Conservation (phyloP, 2,888 invertebrate species). For the Drosophila ustulata region DNA sequence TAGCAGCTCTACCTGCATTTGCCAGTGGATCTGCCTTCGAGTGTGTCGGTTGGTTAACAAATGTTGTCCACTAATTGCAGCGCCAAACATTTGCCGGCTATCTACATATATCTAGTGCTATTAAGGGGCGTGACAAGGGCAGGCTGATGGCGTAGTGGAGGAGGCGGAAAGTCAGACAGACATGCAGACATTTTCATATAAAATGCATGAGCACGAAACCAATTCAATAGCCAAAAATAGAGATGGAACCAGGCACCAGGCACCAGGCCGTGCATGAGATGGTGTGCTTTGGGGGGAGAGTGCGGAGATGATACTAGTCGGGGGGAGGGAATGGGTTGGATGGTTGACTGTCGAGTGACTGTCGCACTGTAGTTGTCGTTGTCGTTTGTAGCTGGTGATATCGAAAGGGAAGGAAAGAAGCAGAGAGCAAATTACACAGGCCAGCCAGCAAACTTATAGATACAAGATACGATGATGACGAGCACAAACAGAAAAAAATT, state of each 20-base stretch:
- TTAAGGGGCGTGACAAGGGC: conserved; percentile 15
- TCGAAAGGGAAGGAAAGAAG: conserved; percentile 13
- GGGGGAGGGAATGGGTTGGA: neutral
- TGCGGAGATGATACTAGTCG: too few species aligned
- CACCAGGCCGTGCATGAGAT: neutral
- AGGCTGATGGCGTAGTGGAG: neutral
- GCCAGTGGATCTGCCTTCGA: conserved; percentile 34
- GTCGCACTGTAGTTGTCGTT: conserved; percentile 31
- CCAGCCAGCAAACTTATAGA: conserved; percentile 66
- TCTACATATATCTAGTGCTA: conserved; percentile 37
- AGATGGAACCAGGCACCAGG: conserved; percentile 12
- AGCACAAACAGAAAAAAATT: conserved; percentile 33
- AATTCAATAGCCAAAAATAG: conserved; percentile 67
- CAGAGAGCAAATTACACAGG: conserved; percentile 63
- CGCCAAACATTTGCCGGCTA: conserved; percentile 55
- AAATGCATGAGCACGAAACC: conserved; percentile 80
- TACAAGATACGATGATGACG: conserved; percentile 65
- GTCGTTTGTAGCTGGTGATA: conserved; percentile 28
- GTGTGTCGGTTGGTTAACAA: conserved; percentile 67
- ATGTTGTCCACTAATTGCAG: conserved; percentile 77
- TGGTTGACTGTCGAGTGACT: conserved; percentile 32
- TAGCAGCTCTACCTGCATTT: conserved; percentile 66
- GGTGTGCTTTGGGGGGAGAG: too few species aligned
- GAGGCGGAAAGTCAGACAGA: conserved; percentile 53
- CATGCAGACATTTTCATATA: conserved; percentile 78